These are phyloP conservation scores for Furnarius figulus DNA, from an alignment of 2,113 vertebrate species.

Conservation along the genomic window DNA sequence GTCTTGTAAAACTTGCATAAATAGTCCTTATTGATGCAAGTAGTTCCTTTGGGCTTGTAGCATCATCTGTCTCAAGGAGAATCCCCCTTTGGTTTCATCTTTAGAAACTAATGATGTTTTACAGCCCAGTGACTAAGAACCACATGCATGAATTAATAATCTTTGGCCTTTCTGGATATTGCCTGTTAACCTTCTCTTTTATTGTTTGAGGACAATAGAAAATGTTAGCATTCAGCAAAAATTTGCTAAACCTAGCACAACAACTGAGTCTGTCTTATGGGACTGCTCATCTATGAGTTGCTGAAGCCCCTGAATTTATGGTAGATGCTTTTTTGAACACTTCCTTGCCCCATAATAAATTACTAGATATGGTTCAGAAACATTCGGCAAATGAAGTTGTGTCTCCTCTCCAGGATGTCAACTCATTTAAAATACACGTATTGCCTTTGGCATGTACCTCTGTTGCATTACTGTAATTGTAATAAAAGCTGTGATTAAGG, in stretches of 20 bases:
- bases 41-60: conserved; percentile 31
- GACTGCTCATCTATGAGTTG: neutral
- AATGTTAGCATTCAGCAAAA: conserved; percentile 32
- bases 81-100: conserved; percentile 42
- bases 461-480: conserved; percentile 62
- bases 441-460: conserved; percentile 64
- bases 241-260: neutral
- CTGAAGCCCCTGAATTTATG: neutral
- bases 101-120: conserved; percentile 46
- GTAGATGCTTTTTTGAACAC: neutral
- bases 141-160: conserved; percentile 43
- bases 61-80: conserved; percentile 42
- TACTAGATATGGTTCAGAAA: conserved; percentile 32
- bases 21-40: conserved; percentile 3
- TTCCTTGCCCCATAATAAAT: conserved; percentile 18
- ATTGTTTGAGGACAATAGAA: conserved; percentile 50
- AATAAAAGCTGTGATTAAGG: conserved; percentile 68
- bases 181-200: conserved; percentile 48
- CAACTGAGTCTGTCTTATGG: neutral
- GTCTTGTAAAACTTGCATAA: conserved; percentile 52
- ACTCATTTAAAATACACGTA: conserved; percentile 68
- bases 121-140: conserved; percentile 59
- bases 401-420: conserved; percentile 50
- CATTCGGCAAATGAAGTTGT: neutral
- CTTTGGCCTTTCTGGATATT: neutral